A percentile compares a stretch with the other conserved stretches of the same genome.
phyloP scores from a whole-genome alignment of 2,113 vertebrate species.

The Oophaga pumilio region DNA sequence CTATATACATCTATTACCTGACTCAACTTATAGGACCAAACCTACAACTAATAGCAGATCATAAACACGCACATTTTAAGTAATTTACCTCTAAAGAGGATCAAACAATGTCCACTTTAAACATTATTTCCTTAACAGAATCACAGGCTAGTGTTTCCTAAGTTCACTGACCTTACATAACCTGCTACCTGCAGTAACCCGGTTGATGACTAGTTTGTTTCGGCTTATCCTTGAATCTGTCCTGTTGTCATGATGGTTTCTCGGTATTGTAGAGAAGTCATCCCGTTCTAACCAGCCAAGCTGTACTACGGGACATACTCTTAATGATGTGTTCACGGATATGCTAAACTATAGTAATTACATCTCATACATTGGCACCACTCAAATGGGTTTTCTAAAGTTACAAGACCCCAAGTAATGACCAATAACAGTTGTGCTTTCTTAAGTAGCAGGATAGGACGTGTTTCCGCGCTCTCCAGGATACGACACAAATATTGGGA shows the following conservation, averaged over 20 bases:
- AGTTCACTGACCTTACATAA: not conserved
- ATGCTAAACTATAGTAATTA: not conserved
- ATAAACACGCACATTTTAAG: not conserved
- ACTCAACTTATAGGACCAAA: not conserved
- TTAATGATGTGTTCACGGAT: not conserved
- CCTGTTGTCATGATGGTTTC: not conserved
- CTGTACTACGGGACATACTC: not conserved
- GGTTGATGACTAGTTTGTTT: not conserved
- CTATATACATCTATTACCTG: not conserved
- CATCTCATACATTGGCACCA: not conserved
- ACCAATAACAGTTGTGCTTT: not conserved
- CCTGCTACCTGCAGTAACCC: not conserved
- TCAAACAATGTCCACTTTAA: not conserved
- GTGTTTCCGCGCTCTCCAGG: too few relatives aligned
- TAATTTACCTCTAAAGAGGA: not conserved
- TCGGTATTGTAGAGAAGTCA: not conserved
- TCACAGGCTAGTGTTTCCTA: not conserved
- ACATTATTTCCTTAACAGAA: not conserved
- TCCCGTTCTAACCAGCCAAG: not conserved
- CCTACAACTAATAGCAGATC: not conserved
- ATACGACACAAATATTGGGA: too few relatives aligned
- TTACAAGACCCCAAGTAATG: not conserved
- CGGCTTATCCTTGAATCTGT: not conserved
- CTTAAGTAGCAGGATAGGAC: too few relatives aligned
- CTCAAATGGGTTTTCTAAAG: not conserved